These are phyloP conservation scores for Virgularia gustaviana DNA, from an alignment of 92 coral and sea anemone species.

Conservation along the genomic window DNA sequence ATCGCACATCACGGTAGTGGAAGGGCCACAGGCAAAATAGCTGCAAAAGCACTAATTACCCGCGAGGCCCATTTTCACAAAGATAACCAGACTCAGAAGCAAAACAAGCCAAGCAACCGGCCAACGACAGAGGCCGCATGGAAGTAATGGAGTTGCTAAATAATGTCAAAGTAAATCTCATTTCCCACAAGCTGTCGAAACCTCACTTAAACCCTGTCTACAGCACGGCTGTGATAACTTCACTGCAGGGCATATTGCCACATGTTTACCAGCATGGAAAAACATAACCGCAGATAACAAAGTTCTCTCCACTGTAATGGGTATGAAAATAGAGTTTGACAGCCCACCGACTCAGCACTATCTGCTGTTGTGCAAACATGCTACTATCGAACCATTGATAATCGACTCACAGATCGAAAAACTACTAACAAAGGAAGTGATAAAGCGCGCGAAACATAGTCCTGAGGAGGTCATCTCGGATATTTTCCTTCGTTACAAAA, in stretches of 20 bases:
- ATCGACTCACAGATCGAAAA: conserved; percentile 28
- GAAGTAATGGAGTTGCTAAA: conserved; percentile 31
- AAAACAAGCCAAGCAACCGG: background rate
- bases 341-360: conserved; percentile 30
- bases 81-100: background rate
- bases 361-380: background rate
- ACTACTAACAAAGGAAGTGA: conserved; percentile 13
- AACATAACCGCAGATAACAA: conserved; percentile 34
- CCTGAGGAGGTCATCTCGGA: conserved; percentile 39
- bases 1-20: background rate
- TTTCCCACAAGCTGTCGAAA: conserved; percentile 14
- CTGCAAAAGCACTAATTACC: background rate
- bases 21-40: background rate
- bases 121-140: conserved; percentile 14
- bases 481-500: conserved; percentile 25
- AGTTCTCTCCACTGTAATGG: conserved; percentile 7
- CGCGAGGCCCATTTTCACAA: no score
- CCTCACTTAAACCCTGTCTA: conserved; percentile 15
- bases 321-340: conserved; percentile 2
- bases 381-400: conserved; percentile 8
- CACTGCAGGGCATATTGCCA: conserved; percentile 31
- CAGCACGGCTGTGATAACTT: conserved; percentile 32
- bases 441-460: conserved; percentile 16
- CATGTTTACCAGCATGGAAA: conserved; percentile 33
- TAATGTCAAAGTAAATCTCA: conserved; percentile 18